Conservation (phyloP, 2,113 vertebrate genomes). For the Silurus glanis region DNA sequence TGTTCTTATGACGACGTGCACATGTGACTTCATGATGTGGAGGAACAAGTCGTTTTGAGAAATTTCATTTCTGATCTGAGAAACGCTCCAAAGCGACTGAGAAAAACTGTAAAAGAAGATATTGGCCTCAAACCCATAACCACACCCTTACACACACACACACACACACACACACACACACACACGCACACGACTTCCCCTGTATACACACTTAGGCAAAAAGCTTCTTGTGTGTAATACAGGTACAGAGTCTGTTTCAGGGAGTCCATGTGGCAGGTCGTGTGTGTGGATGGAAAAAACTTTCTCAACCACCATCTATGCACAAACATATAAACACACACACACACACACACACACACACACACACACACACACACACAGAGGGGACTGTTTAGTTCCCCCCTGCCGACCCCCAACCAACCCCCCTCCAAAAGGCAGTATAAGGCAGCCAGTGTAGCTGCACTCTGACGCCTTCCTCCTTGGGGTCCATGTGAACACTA, state of each 20-base stretch:
- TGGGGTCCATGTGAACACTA: no score
- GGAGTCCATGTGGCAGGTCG: neutral
- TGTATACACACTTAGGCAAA: neutral
- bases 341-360: neutral
- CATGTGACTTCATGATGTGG: no score
- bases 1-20: no score
- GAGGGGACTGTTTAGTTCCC: conserved; percentile 38
- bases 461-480: neutral
- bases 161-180: neutral
- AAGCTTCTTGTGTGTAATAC: neutral
- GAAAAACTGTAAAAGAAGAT: no score
- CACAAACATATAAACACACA: neutral
- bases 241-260: neutral
- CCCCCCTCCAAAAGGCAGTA: neutral
- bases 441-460: conserved; percentile 42
- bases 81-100: no score
- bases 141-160: neutral
- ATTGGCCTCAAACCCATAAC: no score
- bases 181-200: neutral
- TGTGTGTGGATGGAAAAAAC: neutral
- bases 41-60: no score
- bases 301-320: neutral
- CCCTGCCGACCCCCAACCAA: neutral
- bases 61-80: no score
- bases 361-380: conserved; percentile 38